phyloP scores from a whole-genome alignment of 2,888 invertebrate species.

The Caenorhabditis imperialis region DNA sequence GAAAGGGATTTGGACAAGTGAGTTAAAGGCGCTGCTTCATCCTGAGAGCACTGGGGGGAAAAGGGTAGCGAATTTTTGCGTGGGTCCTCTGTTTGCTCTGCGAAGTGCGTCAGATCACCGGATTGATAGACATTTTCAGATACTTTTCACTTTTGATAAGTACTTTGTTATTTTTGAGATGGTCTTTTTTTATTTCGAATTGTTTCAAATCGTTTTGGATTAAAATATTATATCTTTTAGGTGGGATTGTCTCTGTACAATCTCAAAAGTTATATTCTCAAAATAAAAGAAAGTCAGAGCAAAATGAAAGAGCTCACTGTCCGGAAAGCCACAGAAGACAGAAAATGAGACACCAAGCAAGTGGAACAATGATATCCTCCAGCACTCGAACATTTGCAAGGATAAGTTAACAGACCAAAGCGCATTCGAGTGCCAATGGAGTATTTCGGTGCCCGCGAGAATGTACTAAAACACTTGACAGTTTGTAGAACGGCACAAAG shows the following conservation, averaged over 20 bases:
- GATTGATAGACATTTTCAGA: constrained; percentile 26
- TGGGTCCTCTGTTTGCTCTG: constrained; percentile 43
- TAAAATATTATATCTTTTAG: too few relatives aligned
- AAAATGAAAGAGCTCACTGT: too few relatives aligned
- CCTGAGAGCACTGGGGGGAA: constrained; percentile 7
- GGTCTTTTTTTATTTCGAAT: constrained; percentile 3
- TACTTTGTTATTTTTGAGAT: constrained; percentile 3
- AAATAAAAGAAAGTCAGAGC: too few relatives aligned
- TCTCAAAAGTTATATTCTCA: constrained; percentile 10
- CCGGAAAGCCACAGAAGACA: too few relatives aligned
- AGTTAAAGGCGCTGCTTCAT: not conserved
- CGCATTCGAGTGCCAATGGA: constrained; percentile 1
- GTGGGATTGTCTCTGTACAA: too few relatives aligned
- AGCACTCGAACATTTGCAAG: too few relatives aligned
- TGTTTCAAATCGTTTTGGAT: not conserved
- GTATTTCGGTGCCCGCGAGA: constrained; percentile 31
- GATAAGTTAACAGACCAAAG: too few relatives aligned
- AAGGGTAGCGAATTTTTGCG: constrained; percentile 47
- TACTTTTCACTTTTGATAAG: constrained; percentile 35
- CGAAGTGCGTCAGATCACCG: constrained; percentile 49
- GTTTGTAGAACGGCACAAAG: constrained; percentile 24
- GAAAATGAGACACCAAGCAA: too few relatives aligned
- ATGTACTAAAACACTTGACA: constrained; percentile 53
- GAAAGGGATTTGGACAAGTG: too few relatives aligned
- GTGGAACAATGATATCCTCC: too few relatives aligned